Evolutionary conservation across 2,797 vertebrate species (phyloP).

Genomic region (Champsocephalus esox): DNA sequence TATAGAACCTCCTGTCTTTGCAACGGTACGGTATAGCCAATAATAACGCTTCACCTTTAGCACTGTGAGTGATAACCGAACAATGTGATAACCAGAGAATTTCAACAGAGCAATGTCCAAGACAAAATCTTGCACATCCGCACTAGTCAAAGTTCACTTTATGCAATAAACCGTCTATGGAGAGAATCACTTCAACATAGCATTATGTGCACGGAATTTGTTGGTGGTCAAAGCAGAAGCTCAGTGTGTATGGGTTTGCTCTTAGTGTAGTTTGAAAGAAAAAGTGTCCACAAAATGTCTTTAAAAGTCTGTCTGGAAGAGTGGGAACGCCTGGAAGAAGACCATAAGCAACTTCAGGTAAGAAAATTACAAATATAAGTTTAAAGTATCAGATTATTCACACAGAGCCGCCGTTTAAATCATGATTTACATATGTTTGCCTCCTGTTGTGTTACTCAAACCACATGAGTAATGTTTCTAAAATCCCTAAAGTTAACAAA

Average conservation of each 20-base stretch:
- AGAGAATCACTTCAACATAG: conserved; percentile 34
- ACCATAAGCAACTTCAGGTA: conserved; percentile 91
- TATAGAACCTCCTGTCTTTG: not conserved
- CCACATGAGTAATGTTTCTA: not conserved
- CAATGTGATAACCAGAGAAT: conserved; percentile 26
- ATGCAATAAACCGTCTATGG: conserved; percentile 64
- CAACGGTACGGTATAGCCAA: not conserved
- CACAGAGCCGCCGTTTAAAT: too few species aligned
- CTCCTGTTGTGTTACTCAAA: not conserved
- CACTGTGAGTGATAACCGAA: conserved; percentile 22
- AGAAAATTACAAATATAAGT: conserved; percentile 37
- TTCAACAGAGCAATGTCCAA: conserved; percentile 56
- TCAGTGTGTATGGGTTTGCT: not conserved
- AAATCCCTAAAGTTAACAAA: not conserved
- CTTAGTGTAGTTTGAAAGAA: not conserved
- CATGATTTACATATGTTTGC: not conserved
- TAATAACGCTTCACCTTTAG: not conserved
- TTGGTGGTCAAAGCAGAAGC: conserved; percentile 17
- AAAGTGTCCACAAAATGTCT: conserved; percentile 65
- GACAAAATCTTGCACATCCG: conserved; percentile 55
- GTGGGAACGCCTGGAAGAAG: conserved; percentile 89
- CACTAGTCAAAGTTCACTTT: conserved; percentile 79
- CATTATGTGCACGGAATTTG: conserved; percentile 29
- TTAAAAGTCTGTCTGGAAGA: conserved; percentile 83
- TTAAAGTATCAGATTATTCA: not conserved